Evolutionary conservation across 2,888 invertebrate species (phyloP).

Genomic region (Stomorhina lunata): DNA sequence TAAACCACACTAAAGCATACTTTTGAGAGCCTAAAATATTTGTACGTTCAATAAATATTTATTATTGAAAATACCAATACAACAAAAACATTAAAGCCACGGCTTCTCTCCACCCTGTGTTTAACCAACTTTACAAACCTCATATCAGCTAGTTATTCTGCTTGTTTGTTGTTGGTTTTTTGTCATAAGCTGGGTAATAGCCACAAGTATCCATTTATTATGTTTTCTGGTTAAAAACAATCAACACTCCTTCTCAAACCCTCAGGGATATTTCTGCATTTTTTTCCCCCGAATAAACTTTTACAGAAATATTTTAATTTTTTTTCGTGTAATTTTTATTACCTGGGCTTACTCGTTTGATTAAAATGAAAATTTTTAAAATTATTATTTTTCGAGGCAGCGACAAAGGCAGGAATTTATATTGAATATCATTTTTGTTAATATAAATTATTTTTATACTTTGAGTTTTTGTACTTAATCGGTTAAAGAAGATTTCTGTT

Average conservation of each 20-base stretch:
- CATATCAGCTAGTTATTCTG: not conserved
- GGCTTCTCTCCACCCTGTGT: not conserved
- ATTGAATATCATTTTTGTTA: too few species aligned
- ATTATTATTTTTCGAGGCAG: conserved; percentile 18
- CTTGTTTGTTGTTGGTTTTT: not conserved
- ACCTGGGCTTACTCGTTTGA: not conserved
- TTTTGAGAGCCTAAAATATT: conserved; percentile 58
- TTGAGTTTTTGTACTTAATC: too few species aligned
- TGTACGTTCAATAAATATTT: conserved; percentile 61
- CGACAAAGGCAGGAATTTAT: too few species aligned
- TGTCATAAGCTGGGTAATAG: conserved; percentile 4
- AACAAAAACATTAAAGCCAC: not conserved
- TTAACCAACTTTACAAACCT: not conserved
- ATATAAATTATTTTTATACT: too few species aligned
- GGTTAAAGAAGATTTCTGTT: too few species aligned
- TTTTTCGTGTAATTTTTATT: not conserved
- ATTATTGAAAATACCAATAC: conserved; percentile 56
- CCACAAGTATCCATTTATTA: conserved; percentile 57
- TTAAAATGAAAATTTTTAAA: conserved; percentile 40
- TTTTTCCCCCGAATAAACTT: not conserved
- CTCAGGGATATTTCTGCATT: not conserved
- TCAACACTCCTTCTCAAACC: conserved; percentile 21
- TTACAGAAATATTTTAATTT: conserved; percentile 17
- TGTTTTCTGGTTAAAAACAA: conserved; percentile 42
- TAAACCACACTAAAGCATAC: conserved; percentile 61